phyloP scores from a whole-genome alignment of 2,888 invertebrate genomes.

The Heliconius aoede region DNA sequence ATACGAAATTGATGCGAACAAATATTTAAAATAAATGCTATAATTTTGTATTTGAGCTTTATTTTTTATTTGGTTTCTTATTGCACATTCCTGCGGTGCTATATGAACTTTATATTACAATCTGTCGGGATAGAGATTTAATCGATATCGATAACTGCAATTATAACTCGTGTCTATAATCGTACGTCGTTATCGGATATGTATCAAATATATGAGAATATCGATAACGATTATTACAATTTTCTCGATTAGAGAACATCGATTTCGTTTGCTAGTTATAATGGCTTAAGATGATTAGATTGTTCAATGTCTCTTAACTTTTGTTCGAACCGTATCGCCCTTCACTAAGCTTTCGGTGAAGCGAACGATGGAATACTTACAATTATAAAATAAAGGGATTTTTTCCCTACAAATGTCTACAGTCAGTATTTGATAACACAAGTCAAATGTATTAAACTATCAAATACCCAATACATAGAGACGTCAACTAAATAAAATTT shows the following conservation, averaged over 20 bases:
- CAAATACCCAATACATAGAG: slow-evolving; percentile 27
- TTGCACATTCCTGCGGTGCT: slow-evolving; percentile 88
- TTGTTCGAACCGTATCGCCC: slow-evolving; percentile 17
- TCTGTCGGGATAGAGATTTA: slow-evolving; percentile 30
- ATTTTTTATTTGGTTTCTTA: slow-evolving; percentile 57
- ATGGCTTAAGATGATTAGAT: neutral
- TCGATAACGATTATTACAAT: slow-evolving; percentile 11
- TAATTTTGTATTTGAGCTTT: slow-evolving; percentile 42
- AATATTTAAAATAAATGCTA: slow-evolving; percentile 25
- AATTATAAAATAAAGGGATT: slow-evolving; percentile 61
- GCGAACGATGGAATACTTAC: slow-evolving; percentile 58
- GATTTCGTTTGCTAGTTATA: slow-evolving; percentile 18
- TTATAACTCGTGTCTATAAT: slow-evolving; percentile 16
- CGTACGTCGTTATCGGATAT: slow-evolving; percentile 19
- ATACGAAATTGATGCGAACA: slow-evolving; percentile 33
- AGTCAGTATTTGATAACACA: neutral
- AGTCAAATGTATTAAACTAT: neutral
- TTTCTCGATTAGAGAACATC: slow-evolving; percentile 19
- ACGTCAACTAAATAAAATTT: slow-evolving; percentile 65
- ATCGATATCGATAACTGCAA: slow-evolving; percentile 8
- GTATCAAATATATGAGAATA: neutral
- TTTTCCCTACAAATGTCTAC: neutral
- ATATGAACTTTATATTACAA: slow-evolving; percentile 29
- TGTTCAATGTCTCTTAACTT: slow-evolving; percentile 31
- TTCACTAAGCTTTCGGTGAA: slow-evolving; percentile 39